Conservation (phyloP, 1,140 invertebrate genomes). For the fruit fly (Drosophila melanogaster) region Release_6_plus_ISO1_MT NC_004354.4:17030501-17031000, state of each 20-base stretch:
- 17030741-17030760: conserved; percentile 15
- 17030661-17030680: conserved; percentile 49
- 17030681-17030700: conserved; percentile 13
- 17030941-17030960: neutral
- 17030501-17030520: too few relatives aligned
- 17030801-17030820: conserved; percentile 12
- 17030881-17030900: conserved; percentile 2
- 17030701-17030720: conserved; percentile 20
- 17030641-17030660: conserved; percentile 12
- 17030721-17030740: conserved; percentile 36
- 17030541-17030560: neutral
- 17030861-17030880: neutral
- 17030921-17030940: neutral
- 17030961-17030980: neutral
- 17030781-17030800: conserved; percentile 38
- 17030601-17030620: neutral
- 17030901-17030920: conserved; percentile 6
- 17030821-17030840: neutral
- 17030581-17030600: neutral
- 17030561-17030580: neutral
- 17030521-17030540: neutral
- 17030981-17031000: neutral
- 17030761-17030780: conserved; percentile 9
- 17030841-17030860: conserved; percentile 26
- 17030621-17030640: conserved; percentile 12